phyloP scores from a whole-genome alignment of 1,140 invertebrate genomes.

The Mamestra configurata region DNA sequence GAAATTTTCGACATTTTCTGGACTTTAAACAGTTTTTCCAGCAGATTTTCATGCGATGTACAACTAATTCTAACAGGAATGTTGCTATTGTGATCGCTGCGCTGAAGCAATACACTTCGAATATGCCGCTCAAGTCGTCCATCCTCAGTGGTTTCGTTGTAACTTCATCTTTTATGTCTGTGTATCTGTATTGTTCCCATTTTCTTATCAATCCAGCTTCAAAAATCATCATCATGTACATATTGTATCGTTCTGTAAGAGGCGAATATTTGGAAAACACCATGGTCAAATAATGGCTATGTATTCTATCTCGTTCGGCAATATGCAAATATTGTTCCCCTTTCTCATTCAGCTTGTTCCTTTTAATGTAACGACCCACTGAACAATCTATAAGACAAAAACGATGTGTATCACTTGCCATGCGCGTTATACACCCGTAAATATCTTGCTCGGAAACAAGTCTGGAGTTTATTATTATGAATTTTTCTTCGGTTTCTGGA shows the following conservation, averaged over 20 bases:
- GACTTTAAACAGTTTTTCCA: not conserved
- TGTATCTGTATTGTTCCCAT: conserved; percentile 74
- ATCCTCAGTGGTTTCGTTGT: conserved; percentile 61
- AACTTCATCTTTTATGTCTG: conserved; percentile 67
- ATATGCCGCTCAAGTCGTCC: conserved; percentile 70
- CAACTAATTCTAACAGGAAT: conserved; percentile 73
- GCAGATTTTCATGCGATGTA: conserved; percentile 13
- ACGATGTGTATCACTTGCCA: conserved; percentile 73
- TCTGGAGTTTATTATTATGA: conserved; percentile 74
- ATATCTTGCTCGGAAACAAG: conserved; percentile 70
- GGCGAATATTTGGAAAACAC: conserved; percentile 74
- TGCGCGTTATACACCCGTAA: conserved; percentile 72
- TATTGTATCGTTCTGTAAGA: conserved; percentile 69
- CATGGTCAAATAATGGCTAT: conserved; percentile 81
- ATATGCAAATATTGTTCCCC: conserved; percentile 83
- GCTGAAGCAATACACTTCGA: conserved; percentile 67
- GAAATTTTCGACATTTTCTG: not conserved
- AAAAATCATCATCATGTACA: conserved; percentile 65
- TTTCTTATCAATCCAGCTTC: conserved; percentile 75
- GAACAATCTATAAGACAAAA: conserved; percentile 84
- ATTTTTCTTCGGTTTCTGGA: conserved; percentile 76
- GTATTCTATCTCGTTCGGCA: conserved; percentile 76
- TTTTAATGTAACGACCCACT: conserved; percentile 75
- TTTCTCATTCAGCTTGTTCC: conserved; percentile 76
- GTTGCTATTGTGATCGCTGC: conserved; percentile 61